Base-by-base conservation (phyloP, 2,797 vertebrate species). In the Trematomus bernacchii region DNA sequence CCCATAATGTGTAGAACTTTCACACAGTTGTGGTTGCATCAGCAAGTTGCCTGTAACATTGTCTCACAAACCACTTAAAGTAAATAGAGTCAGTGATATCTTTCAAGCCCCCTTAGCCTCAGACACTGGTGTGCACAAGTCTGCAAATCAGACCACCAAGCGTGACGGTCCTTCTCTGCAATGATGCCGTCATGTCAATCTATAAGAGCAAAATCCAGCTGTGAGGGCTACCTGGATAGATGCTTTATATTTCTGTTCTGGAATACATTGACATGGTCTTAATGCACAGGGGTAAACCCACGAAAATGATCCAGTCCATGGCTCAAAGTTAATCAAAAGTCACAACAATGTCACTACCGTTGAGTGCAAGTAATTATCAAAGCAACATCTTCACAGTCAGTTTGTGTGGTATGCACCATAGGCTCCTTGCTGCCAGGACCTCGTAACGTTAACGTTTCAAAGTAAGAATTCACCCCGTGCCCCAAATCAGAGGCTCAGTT, bases 401-500 rank as follows among this genome's bases (percentile, higher is more conserved):
- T 85, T 90, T 89, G 85, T 90, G 85, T 85, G 83, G 83, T 73
- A 85, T 47, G 85, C 64, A 71, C 57, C 55, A 37, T 44, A 6
- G 30, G 73, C 53, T 37, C 77, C 77, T 77, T 74, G 81, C 76
- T 63, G 16, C 71, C 10, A 69, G 83, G 80, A 80, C 77, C 72
- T 76, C 40, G 51, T 79, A 79, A 82, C 66, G 55, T 73, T 72
- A 80, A 79, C 13, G 69, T 90, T 89, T 93, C 80, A 92, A 90
- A 91, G 90, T 82, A 82, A 86, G 84, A 92, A 91, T 93, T 94
- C 90, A 88, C 73, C 88, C 73, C 51, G 37, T 71, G 90, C 86
- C 85, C 89, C 76, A 80, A 93, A 92, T 90, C 90, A 90, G 86
- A 92, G 90, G 85, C 89, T 91, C 91, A 91, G 93, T 93, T 93